phyloP scores from a whole-genome alignment of 2,888 invertebrate species.

The Norana najaformis region DNA sequence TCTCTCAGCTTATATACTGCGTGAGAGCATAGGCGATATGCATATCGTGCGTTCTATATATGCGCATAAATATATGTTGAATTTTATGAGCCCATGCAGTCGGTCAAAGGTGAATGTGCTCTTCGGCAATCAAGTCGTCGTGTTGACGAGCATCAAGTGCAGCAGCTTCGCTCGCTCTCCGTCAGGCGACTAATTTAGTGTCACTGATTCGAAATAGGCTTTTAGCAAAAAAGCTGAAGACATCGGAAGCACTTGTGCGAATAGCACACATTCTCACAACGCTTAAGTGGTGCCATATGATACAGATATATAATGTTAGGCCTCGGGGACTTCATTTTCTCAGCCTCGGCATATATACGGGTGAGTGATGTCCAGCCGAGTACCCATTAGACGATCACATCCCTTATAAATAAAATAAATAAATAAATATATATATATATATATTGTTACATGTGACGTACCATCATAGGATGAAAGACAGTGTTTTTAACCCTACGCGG shows the following conservation, averaged over 20 bases:
- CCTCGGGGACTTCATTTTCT: too few relatives aligned
- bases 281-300: not conserved
- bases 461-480: too few relatives aligned
- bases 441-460: not conserved
- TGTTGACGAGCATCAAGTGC: not conserved
- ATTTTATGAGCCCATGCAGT: not conserved
- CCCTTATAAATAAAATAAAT: too few relatives aligned
- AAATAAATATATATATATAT: too few relatives aligned
- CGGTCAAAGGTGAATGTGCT: not conserved
- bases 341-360: too few relatives aligned
- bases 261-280: not conserved
- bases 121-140: not conserved
- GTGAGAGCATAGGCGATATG: too few relatives aligned
- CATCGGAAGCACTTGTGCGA: not conserved
- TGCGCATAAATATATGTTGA: not conserved
- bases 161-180: not conserved
- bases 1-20: too few relatives aligned
- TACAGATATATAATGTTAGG: not conserved
- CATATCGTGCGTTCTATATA: too few relatives aligned
- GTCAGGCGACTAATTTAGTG: not conserved
- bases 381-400: too few relatives aligned
- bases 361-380: too few relatives aligned
- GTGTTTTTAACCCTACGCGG: too few relatives aligned
- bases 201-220: not conserved
- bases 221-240: not conserved